Evolutionary conservation across 2,797 vertebrate genomes (phyloP).

Genomic region (Catamblyrhynchus diadema): DNA sequence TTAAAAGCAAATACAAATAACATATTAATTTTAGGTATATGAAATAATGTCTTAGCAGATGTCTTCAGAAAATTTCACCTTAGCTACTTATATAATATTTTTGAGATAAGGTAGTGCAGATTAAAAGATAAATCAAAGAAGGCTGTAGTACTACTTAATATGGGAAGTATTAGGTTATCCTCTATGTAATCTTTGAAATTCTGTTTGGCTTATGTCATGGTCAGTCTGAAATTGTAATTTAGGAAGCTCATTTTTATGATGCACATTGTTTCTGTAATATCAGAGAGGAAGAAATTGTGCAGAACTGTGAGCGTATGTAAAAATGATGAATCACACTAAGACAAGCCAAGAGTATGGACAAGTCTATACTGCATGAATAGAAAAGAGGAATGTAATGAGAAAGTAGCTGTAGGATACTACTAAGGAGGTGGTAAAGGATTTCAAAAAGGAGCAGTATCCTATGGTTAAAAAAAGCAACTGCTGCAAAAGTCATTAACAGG

Average conservation of each 20-base stretch:
- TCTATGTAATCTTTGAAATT: neutral
- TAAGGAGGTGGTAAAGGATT: neutral
- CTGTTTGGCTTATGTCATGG: neutral
- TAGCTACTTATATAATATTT: neutral
- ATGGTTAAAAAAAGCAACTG: neutral
- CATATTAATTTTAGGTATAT: neutral
- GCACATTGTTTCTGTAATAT: neutral
- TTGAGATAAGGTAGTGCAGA: neutral
- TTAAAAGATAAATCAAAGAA: neutral
- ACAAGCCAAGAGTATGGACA: neutral
- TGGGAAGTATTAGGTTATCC: neutral
- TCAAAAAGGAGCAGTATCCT: neutral
- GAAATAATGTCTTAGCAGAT: neutral
- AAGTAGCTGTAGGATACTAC: neutral
- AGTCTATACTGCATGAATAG: neutral
- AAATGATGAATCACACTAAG: neutral
- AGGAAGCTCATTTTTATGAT: neutral
- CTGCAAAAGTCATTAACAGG: neutral
- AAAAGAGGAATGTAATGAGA: neutral
- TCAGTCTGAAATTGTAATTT: neutral
- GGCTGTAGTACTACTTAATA: neutral
- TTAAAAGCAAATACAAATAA: neutral
- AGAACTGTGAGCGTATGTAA: neutral
- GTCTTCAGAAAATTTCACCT: neutral
- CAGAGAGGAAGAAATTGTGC: neutral